Conservation (phyloP, 2,888 invertebrate species). For the Macrophya annulata region DNA sequence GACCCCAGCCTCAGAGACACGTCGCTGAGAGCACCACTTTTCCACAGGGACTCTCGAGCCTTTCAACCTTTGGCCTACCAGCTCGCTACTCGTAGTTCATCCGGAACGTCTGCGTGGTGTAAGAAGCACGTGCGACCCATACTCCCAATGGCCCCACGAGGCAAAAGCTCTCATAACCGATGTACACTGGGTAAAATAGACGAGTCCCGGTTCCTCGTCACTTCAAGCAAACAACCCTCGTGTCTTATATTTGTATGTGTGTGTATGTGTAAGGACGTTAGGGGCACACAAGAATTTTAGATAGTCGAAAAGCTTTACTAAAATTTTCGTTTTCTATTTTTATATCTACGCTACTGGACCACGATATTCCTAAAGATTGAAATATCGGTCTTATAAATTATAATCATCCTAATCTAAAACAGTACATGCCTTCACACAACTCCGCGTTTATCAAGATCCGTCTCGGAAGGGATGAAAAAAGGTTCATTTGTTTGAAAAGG, state of each 20-base stretch:
- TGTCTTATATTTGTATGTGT: neutral
- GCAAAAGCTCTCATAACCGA: slow-evolving; percentile 39
- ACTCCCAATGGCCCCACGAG: slow-evolving; percentile 40
- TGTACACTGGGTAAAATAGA: slow-evolving; percentile 39
- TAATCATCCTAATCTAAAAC: neutral
- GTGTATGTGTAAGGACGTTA: neutral
- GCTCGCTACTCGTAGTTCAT: slow-evolving; percentile 36
- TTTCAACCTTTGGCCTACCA: slow-evolving; percentile 44
- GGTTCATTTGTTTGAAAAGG: neutral
- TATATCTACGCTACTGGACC: neutral
- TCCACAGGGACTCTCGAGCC: slow-evolving; percentile 49
- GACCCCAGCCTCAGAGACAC: slow-evolving; percentile 46
- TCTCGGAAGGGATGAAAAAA: neutral
- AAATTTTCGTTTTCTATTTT: neutral
- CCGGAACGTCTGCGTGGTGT: slow-evolving; percentile 38
- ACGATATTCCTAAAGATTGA: neutral
- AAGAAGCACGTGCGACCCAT: slow-evolving; percentile 50
- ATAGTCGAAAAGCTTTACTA: neutral
- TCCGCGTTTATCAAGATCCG: neutral
- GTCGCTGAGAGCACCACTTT: slow-evolving; percentile 51
- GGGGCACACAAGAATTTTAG: neutral
- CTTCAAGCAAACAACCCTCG: slow-evolving; percentile 36
- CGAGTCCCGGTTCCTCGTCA: slow-evolving; percentile 27
- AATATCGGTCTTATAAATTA: neutral
- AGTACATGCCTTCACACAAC: neutral